Evolutionary conservation across 2,797 vertebrate genomes (phyloP).

Genomic region (Chelmon rostratus): DNA sequence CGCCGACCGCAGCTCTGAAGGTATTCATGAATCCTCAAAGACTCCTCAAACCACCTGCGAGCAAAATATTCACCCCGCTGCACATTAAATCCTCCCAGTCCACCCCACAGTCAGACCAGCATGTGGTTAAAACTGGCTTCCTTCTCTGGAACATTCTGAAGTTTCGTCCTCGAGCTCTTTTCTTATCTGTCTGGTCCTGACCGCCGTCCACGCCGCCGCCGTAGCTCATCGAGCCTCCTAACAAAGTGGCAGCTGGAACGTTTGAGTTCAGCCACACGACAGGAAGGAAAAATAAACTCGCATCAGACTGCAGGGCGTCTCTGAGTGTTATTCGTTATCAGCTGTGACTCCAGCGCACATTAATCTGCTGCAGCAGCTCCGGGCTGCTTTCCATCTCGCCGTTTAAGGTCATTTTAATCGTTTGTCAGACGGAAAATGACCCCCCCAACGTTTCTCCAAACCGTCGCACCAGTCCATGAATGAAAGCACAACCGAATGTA

Average conservation of each 20-base stretch:
- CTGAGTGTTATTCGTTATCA: not conserved
- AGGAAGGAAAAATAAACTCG: conserved; percentile 16
- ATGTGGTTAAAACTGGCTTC: too few species aligned
- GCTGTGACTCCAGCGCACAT: not conserved
- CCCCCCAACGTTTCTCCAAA: not conserved
- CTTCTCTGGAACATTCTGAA: too few species aligned
- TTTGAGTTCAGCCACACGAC: conserved; percentile 19
- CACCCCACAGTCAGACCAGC: too few species aligned
- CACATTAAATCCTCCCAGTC: too few species aligned
- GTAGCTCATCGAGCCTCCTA: not conserved
- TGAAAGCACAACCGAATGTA: not conserved
- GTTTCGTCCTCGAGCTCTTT: too few species aligned
- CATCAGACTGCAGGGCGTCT: conserved; percentile 46
- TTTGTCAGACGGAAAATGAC: not conserved
- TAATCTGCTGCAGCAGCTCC: not conserved
- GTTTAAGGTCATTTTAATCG: conserved; percentile 2
- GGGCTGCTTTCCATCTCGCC: conserved; percentile 11
- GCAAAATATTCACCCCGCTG: not conserved
- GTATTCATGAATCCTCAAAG: not conserved
- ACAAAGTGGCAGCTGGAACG: conserved; percentile 10
- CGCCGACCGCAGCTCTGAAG: not conserved
- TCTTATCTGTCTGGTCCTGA: too few species aligned
- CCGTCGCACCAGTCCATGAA: not conserved
- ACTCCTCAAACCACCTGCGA: not conserved
- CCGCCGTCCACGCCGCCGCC: too few species aligned